Conservation (phyloP, 2,113 vertebrate species). For the Myrmophylax atrothorax region DNA sequence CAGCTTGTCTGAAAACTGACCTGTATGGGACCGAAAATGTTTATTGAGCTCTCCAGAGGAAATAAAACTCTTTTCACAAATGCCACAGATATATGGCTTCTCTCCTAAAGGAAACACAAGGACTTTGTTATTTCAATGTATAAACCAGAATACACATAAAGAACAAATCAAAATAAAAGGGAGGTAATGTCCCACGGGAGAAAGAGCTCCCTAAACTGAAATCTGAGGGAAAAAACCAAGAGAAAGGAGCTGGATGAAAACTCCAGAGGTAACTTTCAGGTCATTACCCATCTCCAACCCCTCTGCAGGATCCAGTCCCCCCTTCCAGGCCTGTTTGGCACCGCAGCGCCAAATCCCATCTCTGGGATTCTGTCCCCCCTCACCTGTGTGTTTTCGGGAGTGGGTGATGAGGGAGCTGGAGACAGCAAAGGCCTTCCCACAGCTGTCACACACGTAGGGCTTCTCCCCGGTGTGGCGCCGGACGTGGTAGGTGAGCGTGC, state of each 20-base stretch:
- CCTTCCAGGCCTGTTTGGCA: rapidly evolving
- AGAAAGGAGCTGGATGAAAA: background rate
- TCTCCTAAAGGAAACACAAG: conserved; percentile 80
- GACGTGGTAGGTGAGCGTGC: conserved; percentile 96
- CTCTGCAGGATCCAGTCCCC: background rate
- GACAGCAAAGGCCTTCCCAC: conserved; percentile 95
- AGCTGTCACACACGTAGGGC: conserved; percentile 95
- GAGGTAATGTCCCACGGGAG: rapidly evolving
- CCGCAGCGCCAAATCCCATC: background rate
- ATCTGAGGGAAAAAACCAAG: background rate
- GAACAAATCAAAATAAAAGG: background rate
- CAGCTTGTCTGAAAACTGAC: conserved; percentile 78
- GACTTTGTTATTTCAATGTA: background rate
- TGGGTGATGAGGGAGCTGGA: conserved; percentile 98
- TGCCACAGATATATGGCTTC: conserved; percentile 89
- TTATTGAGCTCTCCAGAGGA: conserved; percentile 96
- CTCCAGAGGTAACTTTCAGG: background rate
- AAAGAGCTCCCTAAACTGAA: background rate
- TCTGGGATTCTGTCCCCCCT: background rate
- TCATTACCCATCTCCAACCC: rapidly evolving
- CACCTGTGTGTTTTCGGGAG: conserved; percentile 94
- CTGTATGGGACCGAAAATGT: conserved; percentile 92
- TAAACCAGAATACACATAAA: background rate
- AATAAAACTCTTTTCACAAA: conserved; percentile 90
- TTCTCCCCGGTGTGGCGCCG: conserved; percentile 96